These are phyloP conservation scores for Phaonia tiefii DNA, from an alignment of 2,888 invertebrate species.

Conservation along the genomic window DNA sequence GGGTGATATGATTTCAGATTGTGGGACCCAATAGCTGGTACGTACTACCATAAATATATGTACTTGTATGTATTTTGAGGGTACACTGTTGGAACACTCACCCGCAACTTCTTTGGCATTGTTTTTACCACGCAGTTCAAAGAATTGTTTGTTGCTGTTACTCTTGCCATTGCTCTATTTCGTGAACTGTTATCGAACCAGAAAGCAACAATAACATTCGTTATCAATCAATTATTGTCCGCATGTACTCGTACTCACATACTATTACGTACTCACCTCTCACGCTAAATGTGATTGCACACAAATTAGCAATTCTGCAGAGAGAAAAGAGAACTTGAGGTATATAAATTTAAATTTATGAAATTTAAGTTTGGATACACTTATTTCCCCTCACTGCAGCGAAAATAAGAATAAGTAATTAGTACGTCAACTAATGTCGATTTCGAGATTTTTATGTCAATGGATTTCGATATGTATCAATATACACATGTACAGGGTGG, in stretches of 20 bases:
- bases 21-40: background rate
- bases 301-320: background rate
- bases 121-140: conserved; percentile 1
- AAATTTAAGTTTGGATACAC: too few species aligned
- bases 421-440: too few species aligned
- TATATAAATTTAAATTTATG: too few species aligned
- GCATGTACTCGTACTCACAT: conserved; percentile 5
- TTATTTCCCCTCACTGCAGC: too few species aligned
- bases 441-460: too few species aligned
- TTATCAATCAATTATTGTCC: conserved; percentile 52
- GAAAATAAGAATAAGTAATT: too few species aligned
- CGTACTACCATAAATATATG: too few species aligned
- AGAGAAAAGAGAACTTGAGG: too few species aligned
- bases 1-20: background rate
- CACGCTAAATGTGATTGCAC: conserved; percentile 4
- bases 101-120: conserved; percentile 29
- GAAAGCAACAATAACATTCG: conserved; percentile 36
- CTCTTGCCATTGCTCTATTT: conserved; percentile 37
- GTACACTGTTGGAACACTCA: background rate
- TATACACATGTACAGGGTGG: too few species aligned
- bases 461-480: too few species aligned
- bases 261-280: conserved; percentile 11
- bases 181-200: conserved; percentile 32
- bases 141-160: conserved; percentile 1
- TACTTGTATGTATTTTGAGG: too few species aligned